Conservation (phyloP, 2,888 invertebrate species). For the Dendrolimus houi region DNA sequence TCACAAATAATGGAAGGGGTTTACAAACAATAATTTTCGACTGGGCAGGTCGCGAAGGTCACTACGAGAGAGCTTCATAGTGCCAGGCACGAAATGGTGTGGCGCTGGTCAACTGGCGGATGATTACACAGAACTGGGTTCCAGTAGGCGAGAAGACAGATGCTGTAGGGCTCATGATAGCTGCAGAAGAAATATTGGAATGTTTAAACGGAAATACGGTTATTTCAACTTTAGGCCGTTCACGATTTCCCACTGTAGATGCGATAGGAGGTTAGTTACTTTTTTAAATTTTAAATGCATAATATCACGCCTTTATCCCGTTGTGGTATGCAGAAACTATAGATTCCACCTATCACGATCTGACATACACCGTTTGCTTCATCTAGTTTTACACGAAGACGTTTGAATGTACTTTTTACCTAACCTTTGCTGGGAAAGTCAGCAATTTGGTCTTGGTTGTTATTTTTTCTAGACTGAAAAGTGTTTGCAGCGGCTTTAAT, state of each 20-base stretch:
- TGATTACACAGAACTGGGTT: constrained; percentile 78
- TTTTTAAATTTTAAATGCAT: constrained; percentile 19
- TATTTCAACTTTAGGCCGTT: constrained; percentile 82
- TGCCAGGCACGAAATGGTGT: constrained; percentile 86
- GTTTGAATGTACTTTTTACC: too few relatives aligned
- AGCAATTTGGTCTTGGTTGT: too few relatives aligned
- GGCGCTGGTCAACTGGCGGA: constrained; percentile 78
- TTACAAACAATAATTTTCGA: constrained; percentile 12
- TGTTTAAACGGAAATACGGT: constrained; percentile 77
- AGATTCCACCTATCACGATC: too few relatives aligned
- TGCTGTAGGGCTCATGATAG: constrained; percentile 87
- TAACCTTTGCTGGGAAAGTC: too few relatives aligned
- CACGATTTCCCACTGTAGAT: constrained; percentile 85
- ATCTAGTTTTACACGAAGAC: too few relatives aligned
- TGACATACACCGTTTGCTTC: too few relatives aligned
- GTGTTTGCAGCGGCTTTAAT: too few relatives aligned
- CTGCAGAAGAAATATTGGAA: constrained; percentile 79
- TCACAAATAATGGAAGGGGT: not conserved
- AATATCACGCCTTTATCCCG: too few relatives aligned
- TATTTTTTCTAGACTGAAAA: too few relatives aligned
- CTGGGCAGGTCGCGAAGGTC: constrained; percentile 58
- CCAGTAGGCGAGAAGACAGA: constrained; percentile 72
- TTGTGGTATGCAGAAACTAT: too few relatives aligned
- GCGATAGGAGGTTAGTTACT: constrained; percentile 83
- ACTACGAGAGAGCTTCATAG: constrained; percentile 72